Percentiles rank a stretch among this genome's conserved stretches.
Evolutionary conservation across 1,140 invertebrate genomes (phyloP).

Genomic region (Heliconius congener): DNA sequence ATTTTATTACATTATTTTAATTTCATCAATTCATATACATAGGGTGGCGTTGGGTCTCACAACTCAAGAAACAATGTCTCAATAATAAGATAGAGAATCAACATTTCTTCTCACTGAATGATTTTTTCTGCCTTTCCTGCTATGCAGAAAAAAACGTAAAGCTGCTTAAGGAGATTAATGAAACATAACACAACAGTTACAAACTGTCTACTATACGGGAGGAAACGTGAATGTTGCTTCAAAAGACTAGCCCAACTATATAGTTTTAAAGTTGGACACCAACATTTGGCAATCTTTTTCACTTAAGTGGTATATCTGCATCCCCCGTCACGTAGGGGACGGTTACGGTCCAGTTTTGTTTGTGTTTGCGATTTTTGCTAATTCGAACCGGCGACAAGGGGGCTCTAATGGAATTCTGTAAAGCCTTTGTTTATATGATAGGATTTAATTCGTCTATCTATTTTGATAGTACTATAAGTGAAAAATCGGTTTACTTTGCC

Average conservation of each 20-base stretch:
- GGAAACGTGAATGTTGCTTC: neutral
- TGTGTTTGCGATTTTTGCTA: conserved; percentile 49
- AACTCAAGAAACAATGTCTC: no score
- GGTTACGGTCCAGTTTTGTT: conserved; percentile 43
- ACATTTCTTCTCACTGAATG: no score
- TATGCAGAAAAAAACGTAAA: no score
- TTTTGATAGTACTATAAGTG: conserved; percentile 2
- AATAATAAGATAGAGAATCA: no score
- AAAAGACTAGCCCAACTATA: neutral
- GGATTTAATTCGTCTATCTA: conserved; percentile 33
- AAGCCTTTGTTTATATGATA: conserved; percentile 39
- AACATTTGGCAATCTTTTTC: conserved; percentile 36
- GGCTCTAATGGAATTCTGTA: conserved; percentile 49
- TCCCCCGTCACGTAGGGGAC: conserved; percentile 34
- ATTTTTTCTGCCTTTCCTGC: no score
- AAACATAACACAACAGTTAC: no score
- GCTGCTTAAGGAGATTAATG: no score
- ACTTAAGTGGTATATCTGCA: conserved; percentile 21
- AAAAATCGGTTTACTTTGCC: neutral
- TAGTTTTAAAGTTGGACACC: conserved; percentile 7
- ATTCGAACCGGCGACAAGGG: conserved; percentile 38
- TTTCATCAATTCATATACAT: neutral
- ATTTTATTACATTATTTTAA: neutral
- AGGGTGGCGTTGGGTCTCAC: neutral
- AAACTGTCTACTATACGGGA: neutral